Conservation (phyloP, 2,797 vertebrate species). For the Poecile montanus region DNA sequence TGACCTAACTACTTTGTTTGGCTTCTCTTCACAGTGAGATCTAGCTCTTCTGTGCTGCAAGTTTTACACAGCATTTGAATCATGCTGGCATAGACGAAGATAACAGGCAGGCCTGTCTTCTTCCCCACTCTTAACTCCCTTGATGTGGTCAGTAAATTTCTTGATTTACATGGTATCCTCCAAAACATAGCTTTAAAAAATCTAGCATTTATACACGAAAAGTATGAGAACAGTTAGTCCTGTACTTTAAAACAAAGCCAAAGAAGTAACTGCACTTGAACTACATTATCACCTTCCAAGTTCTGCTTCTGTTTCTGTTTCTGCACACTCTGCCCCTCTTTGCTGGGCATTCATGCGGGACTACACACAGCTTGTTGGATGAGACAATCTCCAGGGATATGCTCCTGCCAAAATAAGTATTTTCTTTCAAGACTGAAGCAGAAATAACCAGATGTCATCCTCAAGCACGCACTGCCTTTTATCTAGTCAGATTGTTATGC, state of each 20-base stretch:
- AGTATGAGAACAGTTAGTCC: neutral
- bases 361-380: neutral
- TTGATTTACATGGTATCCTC: neutral
- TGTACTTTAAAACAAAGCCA: neutral
- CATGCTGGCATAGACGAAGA: accelerated
- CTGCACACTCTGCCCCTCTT: neutral
- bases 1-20: neutral
- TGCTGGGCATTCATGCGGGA: neutral
- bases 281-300: neutral
- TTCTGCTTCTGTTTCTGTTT: neutral
- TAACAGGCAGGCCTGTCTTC: neutral
- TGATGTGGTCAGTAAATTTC: neutral
- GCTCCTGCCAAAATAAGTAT: neutral
- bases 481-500: neutral
- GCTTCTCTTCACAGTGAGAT: neutral
- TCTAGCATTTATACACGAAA: neutral
- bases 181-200: neutral
- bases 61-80: neutral
- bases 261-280: neutral
- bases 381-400: neutral
- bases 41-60: neutral
- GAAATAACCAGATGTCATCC: neutral
- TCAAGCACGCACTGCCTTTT: neutral
- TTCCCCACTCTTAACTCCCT: neutral
- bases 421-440: neutral